Percentiles rank a stretch among this genome's conserved stretches.
phyloP scores from a whole-genome alignment of 2,888 invertebrate species.

The Microplitis manilae region DNA sequence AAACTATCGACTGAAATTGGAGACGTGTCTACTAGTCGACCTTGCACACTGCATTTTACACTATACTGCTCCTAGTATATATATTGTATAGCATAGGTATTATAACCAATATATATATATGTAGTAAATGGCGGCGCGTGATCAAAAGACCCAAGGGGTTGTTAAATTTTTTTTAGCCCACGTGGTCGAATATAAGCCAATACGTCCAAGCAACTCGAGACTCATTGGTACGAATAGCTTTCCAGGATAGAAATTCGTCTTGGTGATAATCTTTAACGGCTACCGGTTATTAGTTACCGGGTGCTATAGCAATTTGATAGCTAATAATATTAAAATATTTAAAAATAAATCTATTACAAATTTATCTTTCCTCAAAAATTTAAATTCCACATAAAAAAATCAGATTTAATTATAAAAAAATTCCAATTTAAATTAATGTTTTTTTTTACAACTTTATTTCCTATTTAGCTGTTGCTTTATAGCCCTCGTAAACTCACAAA shows the following conservation, averaged over 20 bases:
- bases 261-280: constrained; percentile 67
- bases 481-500: background rate
- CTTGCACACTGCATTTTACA: constrained; percentile 6
- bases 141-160: constrained; percentile 59
- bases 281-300: constrained; percentile 63
- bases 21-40: constrained; percentile 54
- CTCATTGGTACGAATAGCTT: constrained; percentile 61
- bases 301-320: constrained; percentile 53
- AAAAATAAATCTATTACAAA: no score
- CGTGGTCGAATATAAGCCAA: constrained; percentile 8
- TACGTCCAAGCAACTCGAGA: constrained; percentile 32
- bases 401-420: background rate
- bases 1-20: constrained; percentile 69
- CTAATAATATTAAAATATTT: constrained; percentile 17
- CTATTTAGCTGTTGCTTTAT: background rate
- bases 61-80: background rate
- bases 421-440: background rate
- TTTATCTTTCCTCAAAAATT: no score
- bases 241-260: constrained; percentile 62
- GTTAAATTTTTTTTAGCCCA: constrained; percentile 43
- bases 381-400: background rate
- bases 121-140: constrained; percentile 58
- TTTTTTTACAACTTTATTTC: background rate
- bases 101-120: constrained; percentile 41
- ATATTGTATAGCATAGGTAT: background rate